Conservation (phyloP, 2,797 vertebrate genomes). For the Prionace glauca region DNA sequence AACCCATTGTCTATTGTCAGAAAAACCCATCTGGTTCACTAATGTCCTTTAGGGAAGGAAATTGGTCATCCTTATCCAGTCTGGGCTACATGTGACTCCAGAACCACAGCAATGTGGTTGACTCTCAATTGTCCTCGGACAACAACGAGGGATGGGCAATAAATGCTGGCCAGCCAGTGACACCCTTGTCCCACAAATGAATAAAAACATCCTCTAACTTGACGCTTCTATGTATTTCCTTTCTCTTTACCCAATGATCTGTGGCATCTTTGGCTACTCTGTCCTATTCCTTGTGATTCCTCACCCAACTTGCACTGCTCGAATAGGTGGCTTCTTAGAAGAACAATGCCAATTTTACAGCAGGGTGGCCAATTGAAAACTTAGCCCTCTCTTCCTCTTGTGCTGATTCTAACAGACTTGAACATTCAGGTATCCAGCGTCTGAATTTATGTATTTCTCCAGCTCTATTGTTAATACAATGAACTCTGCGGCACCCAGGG, state of each 20-base stretch:
- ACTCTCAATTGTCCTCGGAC: too few species aligned
- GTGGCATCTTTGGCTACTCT: not conserved
- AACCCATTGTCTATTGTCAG: too few species aligned
- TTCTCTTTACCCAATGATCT: not conserved
- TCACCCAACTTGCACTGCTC: not conserved
- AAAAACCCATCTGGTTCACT: too few species aligned
- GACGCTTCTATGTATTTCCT: too few species aligned
- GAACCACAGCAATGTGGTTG: too few species aligned
- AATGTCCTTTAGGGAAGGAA: too few species aligned
- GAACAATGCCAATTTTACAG: not conserved
- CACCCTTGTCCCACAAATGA: not conserved
- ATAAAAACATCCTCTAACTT: not conserved
- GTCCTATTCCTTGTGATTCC: not conserved
- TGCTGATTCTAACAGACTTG: too few species aligned
- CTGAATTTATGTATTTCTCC: not conserved
- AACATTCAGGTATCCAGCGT: not conserved
- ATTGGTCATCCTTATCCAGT: too few species aligned
- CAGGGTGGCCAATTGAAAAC: not conserved
- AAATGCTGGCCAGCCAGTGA: too few species aligned
- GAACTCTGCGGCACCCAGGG: not conserved
- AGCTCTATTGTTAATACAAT: conserved; percentile 7
- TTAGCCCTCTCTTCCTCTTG: not conserved
- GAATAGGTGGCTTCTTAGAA: not conserved
- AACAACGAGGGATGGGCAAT: too few species aligned
- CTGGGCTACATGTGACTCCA: too few species aligned